Evolutionary conservation across 2,797 vertebrate genomes (phyloP).

Genomic region (Tragopan temminckii): DNA sequence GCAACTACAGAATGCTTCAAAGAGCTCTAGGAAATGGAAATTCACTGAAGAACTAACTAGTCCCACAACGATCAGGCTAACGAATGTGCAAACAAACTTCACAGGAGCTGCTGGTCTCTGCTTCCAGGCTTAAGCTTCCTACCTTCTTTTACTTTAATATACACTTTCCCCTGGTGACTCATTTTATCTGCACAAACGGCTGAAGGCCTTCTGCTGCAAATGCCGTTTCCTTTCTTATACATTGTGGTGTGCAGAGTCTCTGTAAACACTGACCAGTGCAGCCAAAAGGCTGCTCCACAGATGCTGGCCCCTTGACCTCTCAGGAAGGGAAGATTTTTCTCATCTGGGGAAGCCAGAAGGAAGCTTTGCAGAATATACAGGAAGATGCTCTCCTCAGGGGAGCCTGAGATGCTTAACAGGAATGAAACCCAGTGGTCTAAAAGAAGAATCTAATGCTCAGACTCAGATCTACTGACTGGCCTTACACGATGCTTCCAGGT

Average conservation of each 20-base stretch:
- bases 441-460: background rate
- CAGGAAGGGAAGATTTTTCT: background rate
- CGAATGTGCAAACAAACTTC: conserved; percentile 6
- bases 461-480: background rate
- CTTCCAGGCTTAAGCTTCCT: conserved; percentile 28
- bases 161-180: background rate
- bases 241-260: accelerated
- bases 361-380: background rate
- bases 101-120: background rate
- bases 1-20: conserved; percentile 16
- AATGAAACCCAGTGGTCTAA: background rate
- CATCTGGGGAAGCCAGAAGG: background rate
- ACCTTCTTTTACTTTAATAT: background rate
- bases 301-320: background rate
- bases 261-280: background rate
- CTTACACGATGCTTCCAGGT: background rate
- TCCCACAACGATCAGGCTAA: background rate
- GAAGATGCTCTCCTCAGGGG: background rate
- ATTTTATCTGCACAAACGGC: background rate
- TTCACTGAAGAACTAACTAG: conserved; percentile 14
- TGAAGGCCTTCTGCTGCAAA: background rate
- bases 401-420: background rate
- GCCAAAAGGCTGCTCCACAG: background rate
- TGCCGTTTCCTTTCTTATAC: background rate
- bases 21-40: conserved; percentile 27